Percentiles rank a stretch among this genome's conserved stretches.
Conservation (phyloP, 2,888 invertebrate genomes). For the Cerceris ruficornis region DNA sequence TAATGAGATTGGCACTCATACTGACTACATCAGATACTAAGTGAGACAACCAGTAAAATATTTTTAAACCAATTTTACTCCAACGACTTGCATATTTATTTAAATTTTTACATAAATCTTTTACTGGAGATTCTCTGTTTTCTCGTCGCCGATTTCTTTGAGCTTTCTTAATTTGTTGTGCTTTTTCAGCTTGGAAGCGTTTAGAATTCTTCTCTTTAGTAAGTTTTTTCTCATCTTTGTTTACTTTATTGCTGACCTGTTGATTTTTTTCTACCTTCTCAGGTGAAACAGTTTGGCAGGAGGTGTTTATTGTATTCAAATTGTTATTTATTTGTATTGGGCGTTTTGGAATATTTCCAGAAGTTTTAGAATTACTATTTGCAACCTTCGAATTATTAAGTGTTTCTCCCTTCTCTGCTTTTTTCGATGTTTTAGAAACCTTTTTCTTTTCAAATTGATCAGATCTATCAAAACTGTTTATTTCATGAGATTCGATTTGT, state of each 20-base stretch:
- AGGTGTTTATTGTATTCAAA: constrained; percentile 73
- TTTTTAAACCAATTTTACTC: constrained; percentile 83
- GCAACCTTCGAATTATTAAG: constrained; percentile 81
- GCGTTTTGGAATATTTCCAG: constrained; percentile 72
- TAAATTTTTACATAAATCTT: constrained; percentile 78
- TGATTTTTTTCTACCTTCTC: constrained; percentile 78
- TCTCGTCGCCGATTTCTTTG: constrained; percentile 83
- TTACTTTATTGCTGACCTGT: constrained; percentile 82
- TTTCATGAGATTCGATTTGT: constrained; percentile 72
- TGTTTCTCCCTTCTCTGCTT: constrained; percentile 78
- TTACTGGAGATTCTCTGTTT: constrained; percentile 77
- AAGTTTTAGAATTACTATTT: constrained; percentile 72
- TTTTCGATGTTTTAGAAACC: constrained; percentile 67
- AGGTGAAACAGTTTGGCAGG: constrained; percentile 72
- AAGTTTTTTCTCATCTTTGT: constrained; percentile 83
- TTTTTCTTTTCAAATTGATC: constrained; percentile 78
- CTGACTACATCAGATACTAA: constrained; percentile 91
- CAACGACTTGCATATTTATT: constrained; percentile 83
- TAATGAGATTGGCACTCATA: constrained; percentile 88
- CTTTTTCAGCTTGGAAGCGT: constrained; percentile 82
- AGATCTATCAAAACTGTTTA: constrained; percentile 72
- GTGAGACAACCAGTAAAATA: constrained; percentile 90
- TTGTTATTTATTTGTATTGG: constrained; percentile 77
- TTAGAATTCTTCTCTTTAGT: constrained; percentile 80
- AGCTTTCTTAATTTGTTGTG: constrained; percentile 82